Percentiles rank a stretch among this genome's conserved stretches.
Conservation (phyloP, 2,113 vertebrate genomes). For the Osmerus mordax region DNA sequence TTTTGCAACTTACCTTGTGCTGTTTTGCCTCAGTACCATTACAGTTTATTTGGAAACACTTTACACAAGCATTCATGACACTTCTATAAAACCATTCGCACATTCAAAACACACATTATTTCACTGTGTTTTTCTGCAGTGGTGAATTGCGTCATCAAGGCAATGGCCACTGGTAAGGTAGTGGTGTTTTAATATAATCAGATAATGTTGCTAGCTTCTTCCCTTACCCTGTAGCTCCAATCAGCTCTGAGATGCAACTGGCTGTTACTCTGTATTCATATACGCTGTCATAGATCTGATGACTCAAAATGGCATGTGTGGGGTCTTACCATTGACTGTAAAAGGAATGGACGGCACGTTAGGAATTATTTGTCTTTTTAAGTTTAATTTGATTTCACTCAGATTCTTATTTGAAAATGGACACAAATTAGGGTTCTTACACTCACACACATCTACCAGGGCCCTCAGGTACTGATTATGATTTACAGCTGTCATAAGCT, state of each 20-base stretch:
- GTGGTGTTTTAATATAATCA: not conserved
- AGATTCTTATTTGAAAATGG: too few relatives aligned
- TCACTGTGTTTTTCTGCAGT: too few relatives aligned
- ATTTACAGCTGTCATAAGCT: constrained; percentile 50
- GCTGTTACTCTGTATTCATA: not conserved
- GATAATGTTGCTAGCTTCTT: not conserved
- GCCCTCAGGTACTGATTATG: constrained; percentile 7
- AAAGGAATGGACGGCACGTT: not conserved
- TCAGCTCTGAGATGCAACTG: not conserved
- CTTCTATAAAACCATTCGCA: too few relatives aligned
- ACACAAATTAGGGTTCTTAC: not conserved
- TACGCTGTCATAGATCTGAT: not conserved
- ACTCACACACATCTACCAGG: not conserved
- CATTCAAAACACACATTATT: too few relatives aligned
- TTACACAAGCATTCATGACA: too few relatives aligned
- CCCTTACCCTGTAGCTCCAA: not conserved
- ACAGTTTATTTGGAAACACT: too few relatives aligned
- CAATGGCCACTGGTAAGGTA: constrained; percentile 2
- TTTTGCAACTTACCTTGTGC: not conserved
- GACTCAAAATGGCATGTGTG: constrained; percentile 27
- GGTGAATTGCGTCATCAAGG: too few relatives aligned
- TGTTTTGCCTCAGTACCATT: not conserved
- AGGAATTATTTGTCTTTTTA: too few relatives aligned
- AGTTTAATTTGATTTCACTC: too few relatives aligned
- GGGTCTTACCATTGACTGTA: constrained; percentile 3